Conservation (phyloP, 2,888 invertebrate species). For the Eristalis intricaria region DNA sequence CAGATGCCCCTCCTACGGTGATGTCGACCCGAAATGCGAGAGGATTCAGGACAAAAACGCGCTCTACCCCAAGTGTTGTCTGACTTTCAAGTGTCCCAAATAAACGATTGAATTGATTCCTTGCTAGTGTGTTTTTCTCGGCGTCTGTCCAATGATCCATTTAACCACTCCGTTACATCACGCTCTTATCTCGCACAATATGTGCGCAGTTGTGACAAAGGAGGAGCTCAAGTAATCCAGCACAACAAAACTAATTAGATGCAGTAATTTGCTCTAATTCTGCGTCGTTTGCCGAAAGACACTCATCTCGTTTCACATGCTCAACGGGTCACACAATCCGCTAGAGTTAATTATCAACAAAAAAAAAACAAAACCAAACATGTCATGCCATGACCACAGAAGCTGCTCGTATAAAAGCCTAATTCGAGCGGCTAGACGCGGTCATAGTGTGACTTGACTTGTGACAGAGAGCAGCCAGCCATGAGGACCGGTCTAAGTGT, state of each 20-base stretch:
- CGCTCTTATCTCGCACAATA: not conserved
- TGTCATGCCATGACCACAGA: not conserved
- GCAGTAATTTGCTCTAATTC: constrained; percentile 27
- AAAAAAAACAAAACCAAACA: not conserved
- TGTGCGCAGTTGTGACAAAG: constrained; percentile 4
- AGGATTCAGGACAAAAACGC: constrained; percentile 1
- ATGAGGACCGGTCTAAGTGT: constrained; percentile 23
- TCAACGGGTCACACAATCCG: not conserved
- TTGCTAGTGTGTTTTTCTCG: not conserved
- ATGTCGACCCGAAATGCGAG: not conserved
- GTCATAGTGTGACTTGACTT: constrained; percentile 24
- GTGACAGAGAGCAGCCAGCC: not conserved
- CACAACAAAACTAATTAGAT: constrained; percentile 11
- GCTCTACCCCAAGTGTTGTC: constrained; percentile 1
- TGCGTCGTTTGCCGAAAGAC: constrained; percentile 7
- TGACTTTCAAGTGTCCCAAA: constrained; percentile 4
- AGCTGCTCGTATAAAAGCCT: constrained; percentile 34
- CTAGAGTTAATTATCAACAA: constrained; percentile 9
- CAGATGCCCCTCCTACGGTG: not conserved
- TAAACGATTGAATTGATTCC: not conserved
- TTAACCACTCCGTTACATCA: not conserved
- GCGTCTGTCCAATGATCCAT: not conserved
- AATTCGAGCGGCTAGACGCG: not conserved
- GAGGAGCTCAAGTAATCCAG: not conserved
- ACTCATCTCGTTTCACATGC: not conserved